Evolutionary conservation across 2,113 vertebrate genomes (phyloP), one percentile per base, ranked within the genome.

Genomic region (Amphiprion percula): DNA sequence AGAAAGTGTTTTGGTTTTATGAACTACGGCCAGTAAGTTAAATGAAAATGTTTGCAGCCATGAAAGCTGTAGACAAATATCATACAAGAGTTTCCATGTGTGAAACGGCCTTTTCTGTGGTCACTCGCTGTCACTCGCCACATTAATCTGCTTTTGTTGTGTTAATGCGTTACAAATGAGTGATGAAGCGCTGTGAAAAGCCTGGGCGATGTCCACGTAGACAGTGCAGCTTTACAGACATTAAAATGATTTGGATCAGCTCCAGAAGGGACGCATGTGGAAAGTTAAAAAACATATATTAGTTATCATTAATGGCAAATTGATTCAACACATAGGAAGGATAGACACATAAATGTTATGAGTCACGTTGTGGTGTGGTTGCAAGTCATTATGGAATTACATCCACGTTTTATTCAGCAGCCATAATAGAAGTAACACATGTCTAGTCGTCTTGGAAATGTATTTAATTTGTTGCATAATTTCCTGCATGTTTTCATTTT

Each of bases 91-190:
- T 39, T 1, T 9, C 53, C 28, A 63, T 66, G 7, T 75, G 53
- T 33, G 37, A 2, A 47, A 16, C 10, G 21, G 7, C 44, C 46
- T 68, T 39, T 17, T 52, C 50, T 53, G 46, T 30, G 53, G 44
- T 77, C 59, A 21, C 21, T 8, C 37, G 37, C 63, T 68, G 55
- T 80, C 56, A 19, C 8, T 46, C 33, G 16, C 4, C 10, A 68
- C 65, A 55, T 81, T n/a, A 56, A 41, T 63, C 21, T 11, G 59
- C 64, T 63, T 79, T 47, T 75, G 76, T 64, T 61, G 39, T 24
- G 14, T 44, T 75, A 59, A 63, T 66, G 74, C 21, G 52, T 54
- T 74, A 59, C 62, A 60, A 80, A 68, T 28, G 53, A 82, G 16
- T 1, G 44, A 58, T 30, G 70, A 74, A 63, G 4, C 19, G 9